Conservation (phyloP, 2,888 invertebrate genomes). For the Philereme vetulata region DNA sequence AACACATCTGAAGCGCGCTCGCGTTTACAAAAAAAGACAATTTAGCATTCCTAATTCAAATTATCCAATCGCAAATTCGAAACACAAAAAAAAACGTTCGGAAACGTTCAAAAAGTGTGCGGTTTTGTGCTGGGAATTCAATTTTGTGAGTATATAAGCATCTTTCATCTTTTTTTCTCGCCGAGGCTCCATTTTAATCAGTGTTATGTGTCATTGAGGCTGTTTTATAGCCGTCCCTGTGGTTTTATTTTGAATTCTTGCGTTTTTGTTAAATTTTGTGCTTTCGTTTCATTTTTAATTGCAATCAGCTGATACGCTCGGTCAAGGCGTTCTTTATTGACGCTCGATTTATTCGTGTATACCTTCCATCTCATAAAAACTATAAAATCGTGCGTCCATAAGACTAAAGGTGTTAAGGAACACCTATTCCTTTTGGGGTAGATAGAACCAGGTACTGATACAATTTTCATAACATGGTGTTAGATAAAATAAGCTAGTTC, state of each 20-base stretch:
- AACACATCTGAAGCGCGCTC: conserved; percentile 72
- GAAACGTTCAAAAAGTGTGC: conserved; percentile 57
- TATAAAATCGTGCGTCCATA: too few relatives aligned
- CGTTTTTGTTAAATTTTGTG: conserved; percentile 15
- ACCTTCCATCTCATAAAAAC: too few relatives aligned
- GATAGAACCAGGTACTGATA: too few relatives aligned
- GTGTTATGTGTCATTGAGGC: conserved; percentile 51
- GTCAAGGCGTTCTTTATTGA: conserved; percentile 53
- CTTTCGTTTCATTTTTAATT: conserved; percentile 42
- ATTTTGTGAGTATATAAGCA: conserved; percentile 68
- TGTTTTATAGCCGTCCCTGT: conserved; percentile 41
- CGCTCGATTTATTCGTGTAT: conserved; percentile 9
- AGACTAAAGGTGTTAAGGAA: too few relatives aligned
- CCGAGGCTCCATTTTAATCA: conserved; percentile 60
- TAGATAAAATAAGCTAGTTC: not conserved
- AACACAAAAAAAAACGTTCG: conserved; percentile 40
- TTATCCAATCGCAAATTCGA: conserved; percentile 42
- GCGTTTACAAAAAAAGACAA: conserved; percentile 61
- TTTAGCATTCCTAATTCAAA: conserved; percentile 56
- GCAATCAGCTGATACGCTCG: conserved; percentile 66
- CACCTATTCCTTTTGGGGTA: too few relatives aligned
- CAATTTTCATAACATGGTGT: too few relatives aligned
- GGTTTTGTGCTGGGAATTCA: conserved; percentile 64
- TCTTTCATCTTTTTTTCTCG: conserved; percentile 50
- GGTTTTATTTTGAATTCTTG: conserved; percentile 31